These are phyloP conservation scores for Phoxinus dragarum DNA, from an alignment of 2,797 vertebrate species.

Conservation along the genomic window DNA sequence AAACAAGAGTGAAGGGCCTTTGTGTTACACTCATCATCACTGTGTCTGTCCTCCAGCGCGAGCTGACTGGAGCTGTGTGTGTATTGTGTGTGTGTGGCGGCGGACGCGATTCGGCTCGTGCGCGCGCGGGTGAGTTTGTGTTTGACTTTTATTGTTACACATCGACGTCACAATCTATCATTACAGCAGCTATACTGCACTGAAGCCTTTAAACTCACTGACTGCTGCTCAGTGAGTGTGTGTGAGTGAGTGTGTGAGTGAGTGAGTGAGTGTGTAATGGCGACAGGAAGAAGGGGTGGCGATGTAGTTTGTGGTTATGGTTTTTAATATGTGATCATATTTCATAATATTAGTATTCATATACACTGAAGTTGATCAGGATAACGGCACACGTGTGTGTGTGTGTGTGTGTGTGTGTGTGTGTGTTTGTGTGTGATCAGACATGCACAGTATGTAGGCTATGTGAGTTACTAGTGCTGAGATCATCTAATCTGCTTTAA, in stretches of 20 bases:
- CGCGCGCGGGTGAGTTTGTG: constrained; percentile 42
- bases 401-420: too few species aligned
- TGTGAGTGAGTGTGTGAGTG: not conserved
- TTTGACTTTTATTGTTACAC: constrained; percentile 39
- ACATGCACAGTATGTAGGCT: too few species aligned
- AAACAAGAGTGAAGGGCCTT: constrained; percentile 73
- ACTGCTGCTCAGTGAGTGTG: not conserved
- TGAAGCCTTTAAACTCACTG: not conserved
- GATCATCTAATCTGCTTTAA: not conserved
- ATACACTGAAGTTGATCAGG: not conserved
- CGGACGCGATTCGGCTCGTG: not conserved
- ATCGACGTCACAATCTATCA: constrained; percentile 19
- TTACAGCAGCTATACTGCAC: not conserved
- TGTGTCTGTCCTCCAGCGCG: not conserved
- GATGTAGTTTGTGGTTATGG: constrained; percentile 63
- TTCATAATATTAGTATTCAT: constrained; percentile 57
- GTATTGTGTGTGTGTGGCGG: not conserved
- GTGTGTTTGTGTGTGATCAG: not conserved
- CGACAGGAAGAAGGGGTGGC: constrained; percentile 73
- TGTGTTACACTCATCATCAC: constrained; percentile 7
- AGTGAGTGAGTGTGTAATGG: constrained; percentile 68
- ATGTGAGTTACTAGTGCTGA: not conserved
- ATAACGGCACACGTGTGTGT: not conserved
- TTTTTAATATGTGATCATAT: constrained; percentile 58
- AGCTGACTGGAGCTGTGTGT: not conserved